phyloP scores from a whole-genome alignment of 2,797 vertebrate species.

The Spinus pinus region DNA sequence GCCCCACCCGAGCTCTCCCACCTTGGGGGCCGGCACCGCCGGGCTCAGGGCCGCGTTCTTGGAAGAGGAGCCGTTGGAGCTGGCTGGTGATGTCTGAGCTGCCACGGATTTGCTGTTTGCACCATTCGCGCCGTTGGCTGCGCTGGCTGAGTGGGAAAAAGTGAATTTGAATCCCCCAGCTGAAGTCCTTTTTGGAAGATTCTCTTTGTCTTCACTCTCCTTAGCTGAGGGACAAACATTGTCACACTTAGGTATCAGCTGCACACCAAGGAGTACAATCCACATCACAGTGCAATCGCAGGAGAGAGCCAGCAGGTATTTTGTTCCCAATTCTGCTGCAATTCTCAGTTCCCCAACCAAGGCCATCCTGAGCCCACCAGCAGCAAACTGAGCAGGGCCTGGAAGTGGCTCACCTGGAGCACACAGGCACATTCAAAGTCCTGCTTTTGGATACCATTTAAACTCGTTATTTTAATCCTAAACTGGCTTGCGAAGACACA shows the following conservation, averaged over 20 bases:
- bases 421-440: fast-evolving
- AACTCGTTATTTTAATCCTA: neutral
- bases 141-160: constrained; percentile 81
- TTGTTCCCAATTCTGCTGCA: neutral
- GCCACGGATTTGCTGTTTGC: constrained; percentile 87
- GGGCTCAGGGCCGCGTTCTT: constrained; percentile 84
- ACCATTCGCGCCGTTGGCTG: constrained; percentile 88
- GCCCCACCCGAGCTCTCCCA: constrained; percentile 56
- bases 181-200: constrained; percentile 78
- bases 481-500: neutral
- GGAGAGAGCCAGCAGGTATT: neutral
- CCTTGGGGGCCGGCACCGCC: constrained; percentile 87
- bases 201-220: constrained; percentile 86
- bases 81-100: constrained; percentile 82
- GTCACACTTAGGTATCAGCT: constrained; percentile 33
- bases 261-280: neutral
- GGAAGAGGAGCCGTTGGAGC: constrained; percentile 85
- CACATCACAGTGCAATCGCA: neutral
- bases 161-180: constrained; percentile 82
- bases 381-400: neutral
- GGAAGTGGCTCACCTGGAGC: fast-evolving
- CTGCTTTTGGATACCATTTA: neutral
- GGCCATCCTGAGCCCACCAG: neutral
- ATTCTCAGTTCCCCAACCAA: neutral
- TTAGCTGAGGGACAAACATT: constrained; percentile 74